These are phyloP conservation scores for Archips xylosteana DNA, from an alignment of 2,888 invertebrate genomes.

Conservation along the genomic window DNA sequence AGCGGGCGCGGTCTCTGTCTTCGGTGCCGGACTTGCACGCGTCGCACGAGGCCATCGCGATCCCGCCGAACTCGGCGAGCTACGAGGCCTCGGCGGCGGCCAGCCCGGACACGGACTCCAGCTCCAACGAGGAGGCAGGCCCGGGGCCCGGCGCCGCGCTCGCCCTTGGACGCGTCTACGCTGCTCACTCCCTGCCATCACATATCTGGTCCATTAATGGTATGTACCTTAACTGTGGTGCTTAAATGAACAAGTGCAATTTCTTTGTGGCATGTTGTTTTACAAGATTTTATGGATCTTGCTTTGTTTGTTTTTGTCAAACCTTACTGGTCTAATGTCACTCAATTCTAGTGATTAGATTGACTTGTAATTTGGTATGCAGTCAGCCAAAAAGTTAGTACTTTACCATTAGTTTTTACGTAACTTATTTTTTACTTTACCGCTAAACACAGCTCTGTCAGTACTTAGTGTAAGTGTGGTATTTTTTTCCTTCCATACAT, in stretches of 20 bases:
- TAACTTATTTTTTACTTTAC: neutral
- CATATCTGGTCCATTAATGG: constrained; percentile 97
- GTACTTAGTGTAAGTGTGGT: neutral
- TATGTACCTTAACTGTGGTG: constrained; percentile 59
- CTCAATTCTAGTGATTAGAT: no score
- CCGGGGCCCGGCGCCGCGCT: constrained; percentile 77
- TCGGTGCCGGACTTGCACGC: constrained; percentile 92
- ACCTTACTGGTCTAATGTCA: no score
- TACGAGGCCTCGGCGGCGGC: constrained; percentile 88
- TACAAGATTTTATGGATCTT: no score
- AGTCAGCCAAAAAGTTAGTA: no score
- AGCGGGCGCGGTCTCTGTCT: constrained; percentile 93
- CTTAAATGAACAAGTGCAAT: neutral
- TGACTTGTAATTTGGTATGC: no score
- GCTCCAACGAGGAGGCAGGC: constrained; percentile 88
- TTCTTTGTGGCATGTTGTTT: neutral
- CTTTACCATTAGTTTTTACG: no score
- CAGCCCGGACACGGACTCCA: constrained; percentile 89
- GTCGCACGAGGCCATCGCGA: constrained; percentile 86
- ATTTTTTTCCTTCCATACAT: neutral
- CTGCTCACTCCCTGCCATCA: constrained; percentile 95
- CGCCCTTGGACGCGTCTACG: constrained; percentile 92
- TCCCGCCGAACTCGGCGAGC: constrained; percentile 87
- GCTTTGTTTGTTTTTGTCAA: no score
- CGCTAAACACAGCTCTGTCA: neutral